Base-by-base conservation (phyloP, 2,888 invertebrate genomes). In the Ectemnius lituratus region DNA sequence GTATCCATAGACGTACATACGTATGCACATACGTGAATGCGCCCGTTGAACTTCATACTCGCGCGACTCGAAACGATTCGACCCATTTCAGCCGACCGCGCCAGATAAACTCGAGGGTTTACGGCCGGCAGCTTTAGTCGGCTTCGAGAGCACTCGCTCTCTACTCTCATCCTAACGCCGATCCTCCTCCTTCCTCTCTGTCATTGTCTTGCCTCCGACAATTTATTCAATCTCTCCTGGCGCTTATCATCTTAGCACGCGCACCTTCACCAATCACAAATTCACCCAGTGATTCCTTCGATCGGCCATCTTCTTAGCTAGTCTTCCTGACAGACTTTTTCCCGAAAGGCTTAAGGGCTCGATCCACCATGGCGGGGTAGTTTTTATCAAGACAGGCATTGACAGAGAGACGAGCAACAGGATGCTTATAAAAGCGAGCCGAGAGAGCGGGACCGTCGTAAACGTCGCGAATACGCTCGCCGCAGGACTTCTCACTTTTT, bases 341-440 rank as follows among this genome's bases (percentile, higher is more conserved):
- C 11, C 37, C 37, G 37, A 37, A 37, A 37, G 37, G 37, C 37
- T 37, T 37, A 37, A 37, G 37, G 8, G 37, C 4, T 37, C 37
- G 37, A 8, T 4, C 37, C 37, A 37, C 8, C 37, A 1, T 49
- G 11, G 27, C 37, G 20, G 13, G 20, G 37, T 60, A 16, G 16
- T 62, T 62, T 46, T 47, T 16, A 4, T 20, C 27, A 20, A 4
- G 16, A n/a, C 58, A 16, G 18, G 18, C 60, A 16, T n/a, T 46
- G 62, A 18, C 58, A 67, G 56, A 56, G 45, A 70, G 67, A 47
- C 65, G 63, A 78, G 73, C 70, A 74, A 77, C 70, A 68, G 70
- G 65, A 47, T 68, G 74, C 67, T 68, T 66, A 65, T 77, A 77
- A 78, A 78, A 67, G 65, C 59, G 62, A 52, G 52, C 49, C 60